phyloP scores from a whole-genome alignment of 2,888 invertebrate species.

The Cantharis flavilabris region DNA sequence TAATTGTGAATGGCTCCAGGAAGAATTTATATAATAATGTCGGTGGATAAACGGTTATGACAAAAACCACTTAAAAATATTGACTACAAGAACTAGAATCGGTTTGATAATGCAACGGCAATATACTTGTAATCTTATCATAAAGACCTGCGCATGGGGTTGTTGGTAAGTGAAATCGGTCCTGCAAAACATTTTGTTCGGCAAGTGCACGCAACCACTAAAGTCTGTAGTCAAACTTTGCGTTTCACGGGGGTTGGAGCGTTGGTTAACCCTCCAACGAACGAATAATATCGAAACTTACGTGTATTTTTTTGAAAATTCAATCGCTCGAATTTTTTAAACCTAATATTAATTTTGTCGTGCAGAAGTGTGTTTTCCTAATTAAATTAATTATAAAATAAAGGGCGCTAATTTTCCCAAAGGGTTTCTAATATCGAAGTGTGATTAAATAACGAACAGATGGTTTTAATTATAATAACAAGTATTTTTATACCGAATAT shows the following conservation, averaged over 20 bases:
- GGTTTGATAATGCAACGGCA: conserved; percentile 24
- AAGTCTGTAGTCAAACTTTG: conserved; percentile 30
- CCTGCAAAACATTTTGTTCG: conserved; percentile 30
- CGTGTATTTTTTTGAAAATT: not conserved
- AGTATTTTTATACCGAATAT: not conserved
- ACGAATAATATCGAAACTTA: not conserved
- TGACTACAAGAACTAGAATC: conserved; percentile 20
- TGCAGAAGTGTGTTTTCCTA: not conserved
- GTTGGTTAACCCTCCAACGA: not conserved
- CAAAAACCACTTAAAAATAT: conserved; percentile 21
- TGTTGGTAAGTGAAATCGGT: conserved; percentile 31
- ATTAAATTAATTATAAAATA: not conserved
- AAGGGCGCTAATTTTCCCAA: not conserved
- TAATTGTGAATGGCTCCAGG: not conserved
- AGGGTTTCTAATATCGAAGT: not conserved
- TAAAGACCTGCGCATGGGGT: conserved; percentile 27
- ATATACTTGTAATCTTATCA: conserved; percentile 18
- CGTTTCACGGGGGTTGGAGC: conserved; percentile 16
- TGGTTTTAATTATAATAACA: not conserved
- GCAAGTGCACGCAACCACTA: conserved; percentile 23
- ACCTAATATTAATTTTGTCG: not conserved
- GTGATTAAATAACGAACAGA: not conserved
- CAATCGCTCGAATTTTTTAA: not conserved
- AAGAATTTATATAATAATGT: not conserved
- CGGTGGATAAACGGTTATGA: conserved; percentile 11